phyloP scores from a whole-genome alignment of 2,113 vertebrate species.

The Saiga tatarica region DNA sequence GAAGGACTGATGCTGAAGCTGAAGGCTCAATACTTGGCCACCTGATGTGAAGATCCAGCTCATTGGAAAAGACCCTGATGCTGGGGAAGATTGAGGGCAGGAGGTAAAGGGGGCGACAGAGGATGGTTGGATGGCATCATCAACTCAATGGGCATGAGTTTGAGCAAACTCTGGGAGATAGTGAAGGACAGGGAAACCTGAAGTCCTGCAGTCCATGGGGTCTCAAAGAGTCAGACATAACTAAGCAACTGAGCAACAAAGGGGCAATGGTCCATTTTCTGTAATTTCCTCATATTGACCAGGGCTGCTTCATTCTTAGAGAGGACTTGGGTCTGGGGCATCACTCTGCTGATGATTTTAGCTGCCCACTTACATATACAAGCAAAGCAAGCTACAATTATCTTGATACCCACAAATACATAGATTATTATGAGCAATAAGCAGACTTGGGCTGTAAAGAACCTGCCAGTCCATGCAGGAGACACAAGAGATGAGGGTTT shows the following conservation, averaged over 20 bases:
- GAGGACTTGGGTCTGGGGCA: neutral
- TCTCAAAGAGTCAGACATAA: neutral
- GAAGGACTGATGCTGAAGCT: neutral
- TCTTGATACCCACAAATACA: neutral
- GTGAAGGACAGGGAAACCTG: neutral
- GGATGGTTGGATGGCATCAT: neutral
- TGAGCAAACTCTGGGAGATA: neutral
- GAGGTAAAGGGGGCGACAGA: accelerated
- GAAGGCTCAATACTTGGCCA: neutral
- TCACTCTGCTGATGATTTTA: neutral
- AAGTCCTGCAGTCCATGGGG: neutral
- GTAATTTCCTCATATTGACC: neutral
- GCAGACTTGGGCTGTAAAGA: neutral
- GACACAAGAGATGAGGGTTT: neutral
- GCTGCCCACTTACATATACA: neutral
- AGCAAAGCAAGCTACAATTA: neutral
- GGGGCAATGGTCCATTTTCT: neutral
- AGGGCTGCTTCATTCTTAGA: neutral
- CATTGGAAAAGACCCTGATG: neutral
- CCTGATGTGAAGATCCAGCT: neutral
- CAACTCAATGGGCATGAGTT: neutral
- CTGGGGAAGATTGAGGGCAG: neutral
- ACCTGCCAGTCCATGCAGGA: neutral
- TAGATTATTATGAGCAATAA: neutral
- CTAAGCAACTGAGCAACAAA: neutral